These are phyloP conservation scores for Acleris emargana DNA, from an alignment of 2,888 invertebrate genomes.

Conservation along the genomic window DNA sequence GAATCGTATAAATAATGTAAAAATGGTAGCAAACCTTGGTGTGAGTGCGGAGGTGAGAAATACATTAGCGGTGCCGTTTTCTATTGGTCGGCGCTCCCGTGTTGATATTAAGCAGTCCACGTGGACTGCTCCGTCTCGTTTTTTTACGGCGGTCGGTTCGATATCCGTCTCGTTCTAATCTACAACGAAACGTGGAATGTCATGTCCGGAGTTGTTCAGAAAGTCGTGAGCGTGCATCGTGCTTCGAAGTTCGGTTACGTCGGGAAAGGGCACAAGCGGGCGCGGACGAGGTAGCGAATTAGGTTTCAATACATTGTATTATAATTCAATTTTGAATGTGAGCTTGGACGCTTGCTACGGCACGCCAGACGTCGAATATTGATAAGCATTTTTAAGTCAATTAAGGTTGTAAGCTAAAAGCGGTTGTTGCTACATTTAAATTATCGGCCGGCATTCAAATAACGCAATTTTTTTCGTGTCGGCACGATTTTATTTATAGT, in stretches of 20 bases:
- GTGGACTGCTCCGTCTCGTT: slow-evolving; percentile 82
- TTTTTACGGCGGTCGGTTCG: slow-evolving; percentile 74
- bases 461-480: slow-evolving; percentile 83
- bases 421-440: slow-evolving; percentile 84
- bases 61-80: slow-evolving; percentile 84
- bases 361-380: slow-evolving; percentile 60
- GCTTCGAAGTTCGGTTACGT: slow-evolving; percentile 68
- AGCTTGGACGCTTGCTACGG: slow-evolving; percentile 46
- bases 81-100: slow-evolving; percentile 83
- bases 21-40: slow-evolving; percentile 73
- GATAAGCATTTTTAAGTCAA: slow-evolving; percentile 84
- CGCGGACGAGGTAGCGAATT: slow-evolving; percentile 40
- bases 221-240: slow-evolving; percentile 84
- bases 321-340: slow-evolving; percentile 48
- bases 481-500: slow-evolving; percentile 81
- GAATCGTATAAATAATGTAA: slow-evolving; percentile 65
- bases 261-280: slow-evolving; percentile 62
- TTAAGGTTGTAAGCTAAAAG: slow-evolving; percentile 84
- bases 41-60: slow-evolving; percentile 85
- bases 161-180: slow-evolving; percentile 82
- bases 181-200: slow-evolving; percentile 84
- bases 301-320: slow-evolving; percentile 39
- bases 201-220: slow-evolving; percentile 84
- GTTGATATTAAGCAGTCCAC: slow-evolving; percentile 83
- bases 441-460: slow-evolving; percentile 83